Evolutionary conservation across 1,140 invertebrate genomes (phyloP).

Genomic region (Brachystomella parvula): DNA sequence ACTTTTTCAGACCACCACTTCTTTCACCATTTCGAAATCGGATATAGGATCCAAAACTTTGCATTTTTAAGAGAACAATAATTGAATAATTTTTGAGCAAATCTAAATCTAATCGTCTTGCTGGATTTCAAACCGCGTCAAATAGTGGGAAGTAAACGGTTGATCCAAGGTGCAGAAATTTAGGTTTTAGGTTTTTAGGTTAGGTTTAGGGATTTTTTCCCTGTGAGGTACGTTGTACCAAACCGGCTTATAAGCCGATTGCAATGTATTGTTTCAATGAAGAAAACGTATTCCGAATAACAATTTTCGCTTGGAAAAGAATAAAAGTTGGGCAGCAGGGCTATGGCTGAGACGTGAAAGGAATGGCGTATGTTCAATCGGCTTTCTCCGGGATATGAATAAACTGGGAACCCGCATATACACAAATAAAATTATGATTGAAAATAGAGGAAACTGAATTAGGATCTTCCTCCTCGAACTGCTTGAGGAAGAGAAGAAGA

Average conservation of each 20-base stretch:
- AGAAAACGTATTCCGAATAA: not conserved
- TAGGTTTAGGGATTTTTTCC: not conserved
- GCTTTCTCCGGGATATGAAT: not conserved
- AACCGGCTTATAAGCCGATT: not conserved
- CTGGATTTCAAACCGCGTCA: no score
- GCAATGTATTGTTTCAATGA: not conserved
- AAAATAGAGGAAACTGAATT: constrained; percentile 10
- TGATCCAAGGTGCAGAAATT: no score
- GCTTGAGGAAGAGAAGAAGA: not conserved
- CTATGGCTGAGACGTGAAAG: not conserved
- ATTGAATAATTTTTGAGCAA: not conserved
- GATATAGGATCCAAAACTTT: not conserved
- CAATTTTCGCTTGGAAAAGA: not conserved
- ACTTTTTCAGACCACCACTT: no score
- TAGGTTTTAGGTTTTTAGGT: no score
- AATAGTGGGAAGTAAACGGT: no score
- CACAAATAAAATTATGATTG: constrained; percentile 4
- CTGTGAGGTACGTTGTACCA: not conserved
- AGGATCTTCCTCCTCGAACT: not conserved
- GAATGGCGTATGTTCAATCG: not conserved
- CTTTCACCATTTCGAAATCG: not conserved
- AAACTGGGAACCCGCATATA: not conserved
- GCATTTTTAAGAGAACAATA: not conserved
- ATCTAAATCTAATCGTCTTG: not conserved
- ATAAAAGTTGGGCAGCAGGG: not conserved